A percentile compares a stretch with the other conserved stretches of the same genome.
phyloP scores from a whole-genome alignment of 1,140 invertebrate species.

The Drosophila nigromelanica region DNA sequence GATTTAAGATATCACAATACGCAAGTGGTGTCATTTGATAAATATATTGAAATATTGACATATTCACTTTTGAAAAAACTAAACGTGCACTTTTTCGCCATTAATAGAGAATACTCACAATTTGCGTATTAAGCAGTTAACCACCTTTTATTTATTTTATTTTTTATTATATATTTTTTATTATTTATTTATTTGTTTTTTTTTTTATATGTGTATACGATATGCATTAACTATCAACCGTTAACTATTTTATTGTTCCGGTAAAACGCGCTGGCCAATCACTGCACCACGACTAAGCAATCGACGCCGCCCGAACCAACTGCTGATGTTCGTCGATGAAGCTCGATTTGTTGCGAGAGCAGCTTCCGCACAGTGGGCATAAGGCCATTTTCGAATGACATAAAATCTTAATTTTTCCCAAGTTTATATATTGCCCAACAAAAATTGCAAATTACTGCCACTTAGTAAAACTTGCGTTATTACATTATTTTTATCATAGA shows the following conservation, averaged over 20 bases:
- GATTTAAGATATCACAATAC: too few species aligned
- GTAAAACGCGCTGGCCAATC: conserved; percentile 31
- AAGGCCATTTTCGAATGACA: neutral
- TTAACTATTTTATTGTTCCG: conserved; percentile 14
- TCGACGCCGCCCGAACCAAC: conserved; percentile 23
- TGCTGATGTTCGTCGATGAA: conserved; percentile 10
- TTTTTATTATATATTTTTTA: neutral
- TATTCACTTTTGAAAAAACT: neutral
- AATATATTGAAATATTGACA: too few species aligned
- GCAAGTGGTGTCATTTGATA: too few species aligned
- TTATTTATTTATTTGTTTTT: neutral
- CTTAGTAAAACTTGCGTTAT: too few species aligned
- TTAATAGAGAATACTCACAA: neutral
- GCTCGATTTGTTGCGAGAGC: conserved; percentile 5
- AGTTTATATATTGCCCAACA: too few species aligned
- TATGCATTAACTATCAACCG: neutral
- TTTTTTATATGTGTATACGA: neutral
- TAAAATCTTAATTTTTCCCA: neutral
- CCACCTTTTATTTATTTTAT: neutral
- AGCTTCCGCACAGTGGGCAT: conserved; percentile 34
- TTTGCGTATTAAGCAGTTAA: neutral
- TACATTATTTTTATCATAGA: too few species aligned
- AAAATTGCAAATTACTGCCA: too few species aligned
- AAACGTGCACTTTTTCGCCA: neutral
- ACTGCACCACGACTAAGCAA: conserved; percentile 38